Evolutionary conservation across 2,888 invertebrate genomes (phyloP).

Genomic region (Cloeon dipterum): DNA sequence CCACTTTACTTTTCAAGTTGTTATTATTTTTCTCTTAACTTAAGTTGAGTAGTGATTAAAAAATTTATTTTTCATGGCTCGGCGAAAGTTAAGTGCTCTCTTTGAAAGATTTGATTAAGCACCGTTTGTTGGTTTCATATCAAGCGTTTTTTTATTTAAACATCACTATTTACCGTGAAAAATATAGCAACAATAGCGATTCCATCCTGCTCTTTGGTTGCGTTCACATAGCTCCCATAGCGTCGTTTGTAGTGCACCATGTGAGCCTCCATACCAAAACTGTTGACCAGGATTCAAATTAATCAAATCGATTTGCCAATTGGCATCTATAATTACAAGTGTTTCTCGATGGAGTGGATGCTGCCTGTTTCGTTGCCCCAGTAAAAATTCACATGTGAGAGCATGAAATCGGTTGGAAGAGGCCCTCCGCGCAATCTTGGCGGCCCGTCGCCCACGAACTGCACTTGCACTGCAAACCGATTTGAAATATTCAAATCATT

Average conservation of each 20-base stretch:
- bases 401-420: neutral
- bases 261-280: neutral
- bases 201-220: neutral
- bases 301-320: too few relatives aligned
- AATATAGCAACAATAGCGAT: neutral
- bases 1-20: too few relatives aligned
- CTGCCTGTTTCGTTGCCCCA: neutral
- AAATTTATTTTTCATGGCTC: too few relatives aligned
- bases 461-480: neutral
- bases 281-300: too few relatives aligned
- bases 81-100: too few relatives aligned
- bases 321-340: too few relatives aligned
- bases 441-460: neutral
- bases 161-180: neutral
- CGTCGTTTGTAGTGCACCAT: neutral
- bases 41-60: too few relatives aligned
- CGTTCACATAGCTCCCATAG: neutral
- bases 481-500: neutral
- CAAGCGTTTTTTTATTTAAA: too few relatives aligned
- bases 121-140: too few relatives aligned
- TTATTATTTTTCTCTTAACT: too few relatives aligned
- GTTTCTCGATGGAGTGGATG: neutral
- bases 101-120: too few relatives aligned
- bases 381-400: neutral
- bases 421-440: neutral